A percentile compares a stretch with the other conserved stretches of the same genome.
Evolutionary conservation across 2,797 vertebrate genomes (phyloP).

Genomic region (Intellagama lesueurii): DNA sequence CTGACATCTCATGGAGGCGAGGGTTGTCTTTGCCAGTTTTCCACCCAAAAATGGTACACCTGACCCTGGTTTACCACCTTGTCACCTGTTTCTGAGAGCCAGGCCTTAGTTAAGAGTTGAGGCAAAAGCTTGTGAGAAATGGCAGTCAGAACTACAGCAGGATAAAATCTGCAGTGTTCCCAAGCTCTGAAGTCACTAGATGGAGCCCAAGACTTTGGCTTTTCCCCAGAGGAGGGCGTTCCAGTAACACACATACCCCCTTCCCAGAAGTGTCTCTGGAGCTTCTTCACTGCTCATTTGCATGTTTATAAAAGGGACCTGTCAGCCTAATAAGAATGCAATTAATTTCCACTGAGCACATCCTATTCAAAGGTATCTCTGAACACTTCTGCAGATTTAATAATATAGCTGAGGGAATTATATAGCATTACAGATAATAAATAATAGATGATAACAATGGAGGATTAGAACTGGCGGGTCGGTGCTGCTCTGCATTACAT

Average conservation of each 20-base stretch:
- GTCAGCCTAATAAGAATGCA: constrained; percentile 47
- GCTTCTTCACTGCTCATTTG: constrained; percentile 26
- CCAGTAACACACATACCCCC: background rate
- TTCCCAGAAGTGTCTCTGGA: constrained; percentile 31
- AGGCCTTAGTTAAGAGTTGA: background rate
- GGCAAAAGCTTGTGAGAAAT: background rate
- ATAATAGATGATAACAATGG: constrained; percentile 47
- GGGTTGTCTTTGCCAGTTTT: too few species aligned
- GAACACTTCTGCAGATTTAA: constrained; percentile 47
- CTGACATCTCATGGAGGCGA: too few species aligned
- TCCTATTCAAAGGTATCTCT: constrained; percentile 46
- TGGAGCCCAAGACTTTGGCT: constrained; percentile 25
- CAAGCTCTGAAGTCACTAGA: constrained; percentile 21
- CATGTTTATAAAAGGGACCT: constrained; percentile 36
- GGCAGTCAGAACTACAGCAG: background rate
- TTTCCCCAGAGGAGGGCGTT: background rate
- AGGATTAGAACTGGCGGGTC: constrained; percentile 35
- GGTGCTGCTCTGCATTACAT: constrained; percentile 1
- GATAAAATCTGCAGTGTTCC: background rate
- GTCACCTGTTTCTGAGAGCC: background rate
- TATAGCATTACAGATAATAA: constrained; percentile 51
- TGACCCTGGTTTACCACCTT: too few species aligned
- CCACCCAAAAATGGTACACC: too few species aligned
- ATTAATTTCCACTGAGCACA: constrained; percentile 44
- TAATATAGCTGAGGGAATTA: constrained; percentile 46